Base-by-base conservation (phyloP, 1,140 invertebrate species). In the Teleopsis dalmanni region DNA sequence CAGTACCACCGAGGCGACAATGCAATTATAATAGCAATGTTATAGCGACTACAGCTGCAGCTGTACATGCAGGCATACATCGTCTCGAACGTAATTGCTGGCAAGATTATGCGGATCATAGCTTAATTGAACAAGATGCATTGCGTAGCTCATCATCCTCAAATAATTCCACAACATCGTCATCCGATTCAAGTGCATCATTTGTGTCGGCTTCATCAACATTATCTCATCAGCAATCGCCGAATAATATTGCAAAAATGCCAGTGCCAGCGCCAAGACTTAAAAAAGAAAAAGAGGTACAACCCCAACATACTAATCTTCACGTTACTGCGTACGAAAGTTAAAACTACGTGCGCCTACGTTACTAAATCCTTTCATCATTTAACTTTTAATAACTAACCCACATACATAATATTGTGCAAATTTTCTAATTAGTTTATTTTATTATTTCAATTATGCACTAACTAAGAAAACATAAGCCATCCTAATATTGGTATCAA, bases 181-280 rank as follows among this genome's bases (percentile, higher is more conserved):
- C 63, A 3, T 65, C 63, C 18, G 55, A 44, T 16, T 41, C 37
- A n/a, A 48, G 46, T 16, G 61, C 62, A n/a, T 67, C 64, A 27
- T 67, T 67, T 46, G 61, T 67, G 13, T 65, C 64, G 31, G 64
- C 64, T 0, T 59, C 59, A 21, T 67, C 64, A 8, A 55, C 59
- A 29, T 67, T 67, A 21, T 67, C 64, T 16, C 64, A 65, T 63
- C 48, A 31, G 57, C 18, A 50, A 16, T 33, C n/a, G 3, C 35
- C 21, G n/a, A 14, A 23, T 33, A 35, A 48, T 5, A 10, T 29
- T 31, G 16, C 23, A 23, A 42, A 35, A 23, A 50, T 54, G 50
- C 64, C 65, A 25, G 55, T 68, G 53, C 65, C 65, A 35, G 60
- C 58, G 27, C 65, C 64, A 25, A 54, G 65, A 27, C 52, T 55